phyloP scores from a whole-genome alignment of 2,797 vertebrate genomes.

The Neomorphus geoffroyi region DNA sequence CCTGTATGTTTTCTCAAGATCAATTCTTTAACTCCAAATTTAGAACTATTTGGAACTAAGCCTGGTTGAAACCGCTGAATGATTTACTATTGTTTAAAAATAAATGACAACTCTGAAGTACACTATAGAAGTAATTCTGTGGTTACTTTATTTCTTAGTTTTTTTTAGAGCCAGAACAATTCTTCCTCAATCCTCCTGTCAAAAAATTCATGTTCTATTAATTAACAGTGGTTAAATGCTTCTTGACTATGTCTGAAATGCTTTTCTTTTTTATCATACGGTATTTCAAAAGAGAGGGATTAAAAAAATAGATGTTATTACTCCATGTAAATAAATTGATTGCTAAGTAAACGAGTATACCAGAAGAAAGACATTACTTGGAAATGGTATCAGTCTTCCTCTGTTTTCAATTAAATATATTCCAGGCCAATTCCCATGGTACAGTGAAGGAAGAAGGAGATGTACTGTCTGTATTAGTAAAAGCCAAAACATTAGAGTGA shows the following conservation, averaged over 20 bases:
- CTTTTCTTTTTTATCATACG: background rate
- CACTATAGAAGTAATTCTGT: background rate
- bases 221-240: background rate
- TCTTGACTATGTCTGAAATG: background rate
- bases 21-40: background rate
- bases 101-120: background rate
- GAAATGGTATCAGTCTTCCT: background rate
- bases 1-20: background rate
- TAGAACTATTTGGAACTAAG: constrained; percentile 37
- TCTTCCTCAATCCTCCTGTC: background rate
- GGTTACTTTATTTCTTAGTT: background rate
- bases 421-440: background rate
- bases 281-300: background rate
- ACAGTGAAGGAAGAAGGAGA: background rate
- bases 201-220: background rate
- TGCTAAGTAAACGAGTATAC: background rate
- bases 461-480: background rate
- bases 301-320: background rate
- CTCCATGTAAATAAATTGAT: background rate
- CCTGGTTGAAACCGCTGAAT: constrained; percentile 30
- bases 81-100: constrained; percentile 49
- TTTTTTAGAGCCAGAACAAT: background rate
- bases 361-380: background rate
- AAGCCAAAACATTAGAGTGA: background rate
- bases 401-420: background rate